Conservation (phyloP, 2,113 vertebrate species). For the Nanger granti region DNA sequence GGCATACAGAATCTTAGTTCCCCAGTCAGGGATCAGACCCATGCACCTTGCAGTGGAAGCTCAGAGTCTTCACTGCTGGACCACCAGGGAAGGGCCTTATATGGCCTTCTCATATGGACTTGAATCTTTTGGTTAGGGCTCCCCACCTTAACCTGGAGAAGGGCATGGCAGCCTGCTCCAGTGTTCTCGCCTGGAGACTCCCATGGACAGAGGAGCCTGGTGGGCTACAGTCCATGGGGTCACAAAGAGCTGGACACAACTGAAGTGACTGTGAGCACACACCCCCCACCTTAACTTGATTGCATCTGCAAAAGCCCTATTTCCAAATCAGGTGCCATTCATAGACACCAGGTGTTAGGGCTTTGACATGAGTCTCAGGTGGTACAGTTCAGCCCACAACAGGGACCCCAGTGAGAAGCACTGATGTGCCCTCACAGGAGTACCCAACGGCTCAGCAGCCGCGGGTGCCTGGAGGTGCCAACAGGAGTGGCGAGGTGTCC, state of each 20-base stretch:
- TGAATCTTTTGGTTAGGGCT: background rate
- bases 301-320: background rate
- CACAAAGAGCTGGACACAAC: background rate
- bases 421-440: background rate
- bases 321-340: background rate
- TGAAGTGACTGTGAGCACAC: rapidly evolving
- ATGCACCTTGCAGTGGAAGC: background rate
- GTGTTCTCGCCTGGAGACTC: background rate
- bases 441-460: background rate
- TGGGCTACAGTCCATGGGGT: background rate
- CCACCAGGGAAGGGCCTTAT: background rate
- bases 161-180: background rate
- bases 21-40: background rate
- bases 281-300: background rate
- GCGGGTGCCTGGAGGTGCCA: background rate
- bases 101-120: background rate
- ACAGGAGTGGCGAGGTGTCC: background rate
- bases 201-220: background rate
- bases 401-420: background rate
- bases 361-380: background rate
- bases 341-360: background rate
- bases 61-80: background rate
- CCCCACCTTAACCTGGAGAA: background rate
- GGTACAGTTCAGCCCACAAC: background rate
- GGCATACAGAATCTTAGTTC: background rate